phyloP scores from a whole-genome alignment of 2,888 invertebrate species.

The Rhimphoctona megacephalus region DNA sequence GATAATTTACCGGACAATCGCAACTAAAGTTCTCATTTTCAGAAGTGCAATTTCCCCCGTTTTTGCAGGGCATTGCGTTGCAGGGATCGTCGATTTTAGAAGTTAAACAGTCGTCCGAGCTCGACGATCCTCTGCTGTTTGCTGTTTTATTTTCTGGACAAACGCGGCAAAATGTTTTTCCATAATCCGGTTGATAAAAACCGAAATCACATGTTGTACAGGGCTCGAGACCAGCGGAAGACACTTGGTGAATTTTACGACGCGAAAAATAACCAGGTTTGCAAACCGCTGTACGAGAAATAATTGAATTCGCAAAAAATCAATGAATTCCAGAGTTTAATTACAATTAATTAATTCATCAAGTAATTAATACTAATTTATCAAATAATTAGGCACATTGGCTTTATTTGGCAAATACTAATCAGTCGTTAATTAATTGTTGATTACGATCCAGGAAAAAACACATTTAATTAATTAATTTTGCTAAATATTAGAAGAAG shows the following conservation, averaged over 20 bases:
- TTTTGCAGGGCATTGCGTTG: slow-evolving; percentile 84
- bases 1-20: slow-evolving; percentile 85
- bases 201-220: slow-evolving; percentile 84
- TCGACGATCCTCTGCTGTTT: slow-evolving; percentile 81
- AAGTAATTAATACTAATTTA: too few relatives aligned
- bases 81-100: slow-evolving; percentile 86
- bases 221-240: slow-evolving; percentile 74
- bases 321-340: neutral
- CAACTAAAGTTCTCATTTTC: slow-evolving; percentile 84
- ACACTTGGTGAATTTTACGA: slow-evolving; percentile 81
- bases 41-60: slow-evolving; percentile 84
- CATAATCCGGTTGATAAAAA: slow-evolving; percentile 87
- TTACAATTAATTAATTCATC: neutral
- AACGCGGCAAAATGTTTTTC: slow-evolving; percentile 86
- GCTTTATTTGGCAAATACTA: too few relatives aligned
- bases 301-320: neutral
- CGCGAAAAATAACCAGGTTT: slow-evolving; percentile 86
- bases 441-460: too few relatives aligned
- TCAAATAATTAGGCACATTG: too few relatives aligned
- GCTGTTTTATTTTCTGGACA: slow-evolving; percentile 87
- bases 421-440: too few relatives aligned
- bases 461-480: too few relatives aligned
- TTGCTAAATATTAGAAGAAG: too few relatives aligned
- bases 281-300: slow-evolving; percentile 85
- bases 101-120: slow-evolving; percentile 84